These are phyloP conservation scores for Azemiops feae DNA, from an alignment of 2,113 vertebrate species.

Conservation along the genomic window DNA sequence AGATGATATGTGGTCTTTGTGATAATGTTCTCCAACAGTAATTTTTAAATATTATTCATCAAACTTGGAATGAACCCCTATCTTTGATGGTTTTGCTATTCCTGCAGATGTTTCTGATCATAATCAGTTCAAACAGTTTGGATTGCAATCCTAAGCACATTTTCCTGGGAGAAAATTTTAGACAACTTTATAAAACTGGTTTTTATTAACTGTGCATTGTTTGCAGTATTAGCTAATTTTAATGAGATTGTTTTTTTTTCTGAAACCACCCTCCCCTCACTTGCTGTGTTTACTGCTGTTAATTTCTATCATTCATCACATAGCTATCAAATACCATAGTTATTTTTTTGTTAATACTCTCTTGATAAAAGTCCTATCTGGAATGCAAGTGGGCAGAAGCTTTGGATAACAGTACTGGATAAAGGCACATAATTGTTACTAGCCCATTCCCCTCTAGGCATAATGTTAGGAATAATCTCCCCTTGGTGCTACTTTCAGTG, in stretches of 20 bases:
- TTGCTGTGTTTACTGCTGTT: not conserved
- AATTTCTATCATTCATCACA: not conserved
- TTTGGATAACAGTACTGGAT: not conserved
- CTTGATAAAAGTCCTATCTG: not conserved
- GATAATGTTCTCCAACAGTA: not conserved
- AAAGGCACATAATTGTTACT: not conserved
- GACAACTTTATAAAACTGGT: not conserved
- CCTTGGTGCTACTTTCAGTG: not conserved
- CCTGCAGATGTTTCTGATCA: not conserved
- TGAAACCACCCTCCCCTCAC: not conserved
- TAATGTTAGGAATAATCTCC: not conserved
- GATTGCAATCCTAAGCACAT: not conserved
- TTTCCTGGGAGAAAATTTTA: not conserved
- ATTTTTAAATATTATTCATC: not conserved
- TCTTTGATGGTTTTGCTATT: not conserved
- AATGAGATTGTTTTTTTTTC: not conserved
- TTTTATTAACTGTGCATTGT: not conserved
- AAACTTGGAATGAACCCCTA: slow-evolving; percentile 3
- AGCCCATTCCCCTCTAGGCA: not conserved
- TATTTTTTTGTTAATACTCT: not conserved
- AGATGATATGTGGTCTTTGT: not conserved
- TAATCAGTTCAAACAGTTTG: not conserved
- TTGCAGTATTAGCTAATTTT: not conserved
- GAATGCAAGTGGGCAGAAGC: not conserved
- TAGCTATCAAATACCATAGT: not conserved